Evolutionary conservation across 2,113 vertebrate species (phyloP), one percentile per base, ranked within the genome.

Genomic region (Gracilinanus agilis): DNA sequence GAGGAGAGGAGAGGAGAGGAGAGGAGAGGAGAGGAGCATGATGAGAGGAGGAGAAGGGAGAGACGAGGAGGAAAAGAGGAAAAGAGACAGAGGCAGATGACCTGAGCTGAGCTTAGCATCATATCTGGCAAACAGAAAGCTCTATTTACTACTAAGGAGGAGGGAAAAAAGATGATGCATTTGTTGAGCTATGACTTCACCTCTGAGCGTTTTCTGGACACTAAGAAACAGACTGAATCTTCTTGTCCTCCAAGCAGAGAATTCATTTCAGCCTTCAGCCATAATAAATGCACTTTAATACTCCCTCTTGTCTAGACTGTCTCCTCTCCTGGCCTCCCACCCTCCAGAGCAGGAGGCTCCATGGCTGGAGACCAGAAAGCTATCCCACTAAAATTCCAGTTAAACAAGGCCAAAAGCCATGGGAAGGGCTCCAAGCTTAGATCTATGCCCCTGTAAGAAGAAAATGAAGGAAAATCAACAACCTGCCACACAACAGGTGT

Each of bases 221-320:
- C n/a, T 75, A 40, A 83, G 67, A 83, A 6, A 83, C n/a, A 83
- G 67, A 83, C n/a, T 16, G 29, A 83, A 83, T 40, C 67, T 40
- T 34, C n/a, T 40, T 83, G n/a, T 40, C 67, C 67, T 83, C 67
- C 19, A 83, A 83, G 7, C 9, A 40, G 19, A 83, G 67, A 83
- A 83, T 19, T 83, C 67, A 34, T 83, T 40, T n/a, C n/a, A 83
- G n/a, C n/a, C n/a, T 23, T 40, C n/a, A 23, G 67, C 40, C 67
- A 83, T 83, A 23, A 83, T 40, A 83, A 83, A 83, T 83, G n/a
- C 67, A 83, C 67, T 83, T 83, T 40, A 83, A 40, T 83, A 83
- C 61, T 83, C 67, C n/a, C n/a, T 83, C n/a, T 83, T 40, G 67
- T 83, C 67, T 83, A 83, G 67, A 83, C 67, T 83, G n/a, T n/a